Percentiles rank a stretch among this genome's conserved stretches.
phyloP scores from a whole-genome alignment of 2,113 vertebrate genomes.

The Gila orcuttii region DNA sequence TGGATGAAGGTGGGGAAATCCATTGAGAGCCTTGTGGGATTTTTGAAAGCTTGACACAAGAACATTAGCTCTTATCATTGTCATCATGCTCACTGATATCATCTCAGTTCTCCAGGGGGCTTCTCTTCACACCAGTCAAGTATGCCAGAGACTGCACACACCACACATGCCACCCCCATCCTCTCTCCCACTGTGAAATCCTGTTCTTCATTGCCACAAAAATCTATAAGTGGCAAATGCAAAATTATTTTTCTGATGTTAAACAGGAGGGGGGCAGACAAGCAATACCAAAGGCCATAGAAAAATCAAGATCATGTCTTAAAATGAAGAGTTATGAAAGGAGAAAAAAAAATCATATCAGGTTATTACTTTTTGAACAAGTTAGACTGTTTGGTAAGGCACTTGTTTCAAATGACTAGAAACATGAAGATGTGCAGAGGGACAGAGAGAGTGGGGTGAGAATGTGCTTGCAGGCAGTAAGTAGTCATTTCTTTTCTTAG shows the following conservation, averaged over 20 bases:
- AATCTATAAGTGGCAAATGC: constrained; percentile 12
- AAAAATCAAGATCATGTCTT: neutral
- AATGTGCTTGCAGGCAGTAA: constrained; percentile 38
- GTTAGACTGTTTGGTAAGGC: constrained; percentile 97
- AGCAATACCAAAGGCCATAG: constrained; percentile 56
- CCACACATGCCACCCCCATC: neutral
- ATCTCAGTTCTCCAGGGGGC: constrained; percentile 36
- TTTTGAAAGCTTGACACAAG: constrained; percentile 54
- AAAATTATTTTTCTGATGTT: constrained; percentile 34
- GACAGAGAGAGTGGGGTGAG: constrained; percentile 64
- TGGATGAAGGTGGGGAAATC: constrained; percentile 59
- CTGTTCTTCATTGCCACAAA: constrained; percentile 18
- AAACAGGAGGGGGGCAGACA: constrained; percentile 15
- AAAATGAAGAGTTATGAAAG: neutral
- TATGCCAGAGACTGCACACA: constrained; percentile 26
- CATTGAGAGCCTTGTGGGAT: constrained; percentile 47
- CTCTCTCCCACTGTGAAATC: constrained; percentile 21
- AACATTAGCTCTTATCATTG: constrained; percentile 24
- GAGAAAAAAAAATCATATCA: constrained; percentile 52
- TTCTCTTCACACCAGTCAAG: constrained; percentile 6
- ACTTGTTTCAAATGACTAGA: constrained; percentile 98
- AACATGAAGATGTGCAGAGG: constrained; percentile 71
- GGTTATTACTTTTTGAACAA: constrained; percentile 89
- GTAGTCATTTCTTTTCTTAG: constrained; percentile 42
- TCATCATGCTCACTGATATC: constrained; percentile 24